phyloP scores from a whole-genome alignment of 64 coral and sea anemone species.

The Trachythela sp. region DNA sequence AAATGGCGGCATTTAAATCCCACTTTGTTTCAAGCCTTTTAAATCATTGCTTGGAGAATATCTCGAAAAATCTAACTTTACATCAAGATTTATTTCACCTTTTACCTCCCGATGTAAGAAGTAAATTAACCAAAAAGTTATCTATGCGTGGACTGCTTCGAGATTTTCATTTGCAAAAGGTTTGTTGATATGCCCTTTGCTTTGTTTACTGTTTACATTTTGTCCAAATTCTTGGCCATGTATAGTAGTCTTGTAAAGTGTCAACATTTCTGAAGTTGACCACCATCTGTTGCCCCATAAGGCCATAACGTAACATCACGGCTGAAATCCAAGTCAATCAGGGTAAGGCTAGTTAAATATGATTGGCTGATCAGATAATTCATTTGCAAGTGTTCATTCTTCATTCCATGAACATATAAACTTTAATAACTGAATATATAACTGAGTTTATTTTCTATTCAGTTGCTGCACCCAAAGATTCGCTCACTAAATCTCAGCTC shows the following conservation, averaged over 20 bases:
- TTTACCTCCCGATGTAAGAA: conserved; percentile 69
- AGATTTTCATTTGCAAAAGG: conserved; percentile 60
- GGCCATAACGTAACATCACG: too few relatives aligned
- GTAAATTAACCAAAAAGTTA: conserved; percentile 62
- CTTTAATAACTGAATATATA: too few relatives aligned
- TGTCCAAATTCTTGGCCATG: neutral
- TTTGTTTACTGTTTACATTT: neutral
- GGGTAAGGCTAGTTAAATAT: too few relatives aligned
- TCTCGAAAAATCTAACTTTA: conserved; percentile 56
- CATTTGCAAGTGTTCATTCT: too few relatives aligned
- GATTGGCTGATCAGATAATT: too few relatives aligned
- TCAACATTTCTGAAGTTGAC: too few relatives aligned
- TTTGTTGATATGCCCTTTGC: neutral
- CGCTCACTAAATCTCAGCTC: conserved; percentile 69
- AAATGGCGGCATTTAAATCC: too few relatives aligned
- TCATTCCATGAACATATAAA: too few relatives aligned
- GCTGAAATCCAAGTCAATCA: too few relatives aligned
- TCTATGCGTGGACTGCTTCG: conserved; percentile 74
- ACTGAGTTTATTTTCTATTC: neutral
- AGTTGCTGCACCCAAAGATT: conserved; percentile 55
- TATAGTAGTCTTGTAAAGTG: too few relatives aligned
- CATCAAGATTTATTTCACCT: conserved; percentile 55
- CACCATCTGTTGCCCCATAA: too few relatives aligned
- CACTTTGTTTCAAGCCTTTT: conserved; percentile 30
- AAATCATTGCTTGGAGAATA: conserved; percentile 59